These are phyloP conservation scores for Charina bottae DNA, from an alignment of 2,113 vertebrate genomes.

Conservation along the genomic window DNA sequence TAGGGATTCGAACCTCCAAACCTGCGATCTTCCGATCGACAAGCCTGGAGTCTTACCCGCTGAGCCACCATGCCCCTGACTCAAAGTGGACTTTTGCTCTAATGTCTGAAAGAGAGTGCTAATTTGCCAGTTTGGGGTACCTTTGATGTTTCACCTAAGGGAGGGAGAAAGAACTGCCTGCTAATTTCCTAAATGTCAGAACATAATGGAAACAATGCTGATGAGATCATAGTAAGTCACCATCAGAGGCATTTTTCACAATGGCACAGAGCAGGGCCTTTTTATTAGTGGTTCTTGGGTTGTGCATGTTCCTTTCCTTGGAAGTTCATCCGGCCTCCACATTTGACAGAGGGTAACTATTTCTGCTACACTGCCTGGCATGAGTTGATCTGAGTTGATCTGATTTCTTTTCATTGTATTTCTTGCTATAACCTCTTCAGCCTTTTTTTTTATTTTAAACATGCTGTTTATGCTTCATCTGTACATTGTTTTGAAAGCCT, in stretches of 20 bases:
- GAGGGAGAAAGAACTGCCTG: too few relatives aligned
- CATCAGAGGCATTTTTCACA: not conserved
- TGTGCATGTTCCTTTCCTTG: not conserved
- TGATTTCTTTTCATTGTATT: not conserved
- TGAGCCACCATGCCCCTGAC: too few relatives aligned
- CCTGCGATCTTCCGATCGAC: too few relatives aligned
- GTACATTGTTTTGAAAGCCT: not conserved
- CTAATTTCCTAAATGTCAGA: not conserved
- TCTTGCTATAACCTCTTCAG: not conserved
- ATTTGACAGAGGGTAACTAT: too few relatives aligned
- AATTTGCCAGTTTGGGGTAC: not conserved
- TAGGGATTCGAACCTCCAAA: too few relatives aligned
- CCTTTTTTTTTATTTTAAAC: not conserved
- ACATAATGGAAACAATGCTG: too few relatives aligned
- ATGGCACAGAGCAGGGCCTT: not conserved
- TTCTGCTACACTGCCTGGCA: too few relatives aligned
- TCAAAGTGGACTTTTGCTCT: not conserved
- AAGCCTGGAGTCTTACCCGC: too few relatives aligned
- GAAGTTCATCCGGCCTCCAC: not conserved
- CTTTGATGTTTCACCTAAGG: not conserved
- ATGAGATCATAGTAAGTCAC: not conserved
- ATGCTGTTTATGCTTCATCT: not conserved
- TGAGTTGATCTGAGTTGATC: not conserved
- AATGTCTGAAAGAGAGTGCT: not conserved
- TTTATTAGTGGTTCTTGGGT: not conserved